Evolutionary conservation across 2,797 vertebrate genomes (phyloP).

Genomic region (Rousettus madagascariensis): DNA sequence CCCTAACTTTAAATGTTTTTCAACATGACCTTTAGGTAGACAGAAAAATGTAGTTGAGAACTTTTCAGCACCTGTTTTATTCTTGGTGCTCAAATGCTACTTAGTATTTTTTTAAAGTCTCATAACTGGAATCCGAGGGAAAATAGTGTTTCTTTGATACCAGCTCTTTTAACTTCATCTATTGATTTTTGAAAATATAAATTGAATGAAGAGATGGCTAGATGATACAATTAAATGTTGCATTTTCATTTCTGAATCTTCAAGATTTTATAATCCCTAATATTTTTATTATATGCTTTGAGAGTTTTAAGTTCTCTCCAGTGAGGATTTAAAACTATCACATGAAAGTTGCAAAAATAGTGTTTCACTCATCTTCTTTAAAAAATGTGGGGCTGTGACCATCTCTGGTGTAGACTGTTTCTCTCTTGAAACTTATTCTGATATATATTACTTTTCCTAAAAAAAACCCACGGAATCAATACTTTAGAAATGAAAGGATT

Average conservation of each 20-base stretch:
- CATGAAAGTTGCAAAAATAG: constrained; percentile 9
- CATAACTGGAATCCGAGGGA: background rate
- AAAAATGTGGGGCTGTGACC: no score
- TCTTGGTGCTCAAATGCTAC: background rate
- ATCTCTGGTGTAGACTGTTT: background rate
- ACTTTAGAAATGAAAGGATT: constrained; percentile 15
- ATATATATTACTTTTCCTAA: no score
- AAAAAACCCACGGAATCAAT: background rate
- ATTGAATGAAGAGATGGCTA: constrained; percentile 1
- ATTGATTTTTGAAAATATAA: constrained; percentile 46
- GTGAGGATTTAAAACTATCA: constrained; percentile 4
- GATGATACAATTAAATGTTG: background rate
- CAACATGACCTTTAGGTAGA: constrained; percentile 13
- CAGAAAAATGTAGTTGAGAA: background rate
- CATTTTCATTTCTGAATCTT: constrained; percentile 28
- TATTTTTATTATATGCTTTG: background rate
- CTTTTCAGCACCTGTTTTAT: background rate
- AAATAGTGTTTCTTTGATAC: background rate
- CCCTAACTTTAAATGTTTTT: constrained; percentile 59
- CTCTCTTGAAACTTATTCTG: no score
- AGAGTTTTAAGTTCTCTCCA: constrained; percentile 3
- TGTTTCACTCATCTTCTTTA: background rate
- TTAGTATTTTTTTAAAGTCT: background rate
- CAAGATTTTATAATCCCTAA: constrained; percentile 24
- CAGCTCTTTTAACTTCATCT: background rate